Percentiles rank a stretch among this genome's conserved stretches.
These are phyloP conservation scores for Eilema caniola DNA, from an alignment of 2,888 invertebrate genomes.

Conservation along the genomic window DNA sequence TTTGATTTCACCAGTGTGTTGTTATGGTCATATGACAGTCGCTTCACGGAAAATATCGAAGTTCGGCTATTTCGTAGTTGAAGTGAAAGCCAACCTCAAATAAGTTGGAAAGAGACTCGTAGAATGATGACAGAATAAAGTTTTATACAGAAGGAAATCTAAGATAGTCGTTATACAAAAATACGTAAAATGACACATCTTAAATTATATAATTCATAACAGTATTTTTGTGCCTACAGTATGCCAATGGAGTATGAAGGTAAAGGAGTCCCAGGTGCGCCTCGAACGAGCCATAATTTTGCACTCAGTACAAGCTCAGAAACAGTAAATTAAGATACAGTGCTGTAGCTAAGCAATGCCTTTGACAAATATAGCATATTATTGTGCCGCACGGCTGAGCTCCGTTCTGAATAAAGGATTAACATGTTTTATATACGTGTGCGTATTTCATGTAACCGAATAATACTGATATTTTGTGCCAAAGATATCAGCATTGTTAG, in stretches of 20 bases:
- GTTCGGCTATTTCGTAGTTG: neutral
- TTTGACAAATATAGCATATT: slow-evolving; percentile 79
- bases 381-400: slow-evolving; percentile 62
- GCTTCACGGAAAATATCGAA: neutral
- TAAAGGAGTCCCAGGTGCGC: slow-evolving; percentile 69
- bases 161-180: neutral
- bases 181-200: slow-evolving; percentile 4
- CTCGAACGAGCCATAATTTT: slow-evolving; percentile 72
- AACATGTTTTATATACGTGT: slow-evolving; percentile 33
- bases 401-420: slow-evolving; percentile 46
- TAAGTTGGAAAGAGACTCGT: no score
- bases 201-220: slow-evolving; percentile 20
- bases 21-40: neutral
- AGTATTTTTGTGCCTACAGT: slow-evolving; percentile 22
- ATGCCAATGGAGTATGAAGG: slow-evolving; percentile 25
- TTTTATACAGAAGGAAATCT: neutral
- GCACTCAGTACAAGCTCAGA: slow-evolving; percentile 58
- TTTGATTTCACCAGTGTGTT: neutral
- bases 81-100: no score
- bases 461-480: neutral
- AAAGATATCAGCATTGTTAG: neutral
- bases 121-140: no score
- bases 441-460: slow-evolving; percentile 25
- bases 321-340: slow-evolving; percentile 72
- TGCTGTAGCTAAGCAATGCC: slow-evolving; percentile 63